A percentile compares a stretch with the other conserved stretches of the same genome.
These are phyloP conservation scores for Capitella teleta DNA, from an alignment of 1,140 invertebrate species.

Conservation along the genomic window DNA sequence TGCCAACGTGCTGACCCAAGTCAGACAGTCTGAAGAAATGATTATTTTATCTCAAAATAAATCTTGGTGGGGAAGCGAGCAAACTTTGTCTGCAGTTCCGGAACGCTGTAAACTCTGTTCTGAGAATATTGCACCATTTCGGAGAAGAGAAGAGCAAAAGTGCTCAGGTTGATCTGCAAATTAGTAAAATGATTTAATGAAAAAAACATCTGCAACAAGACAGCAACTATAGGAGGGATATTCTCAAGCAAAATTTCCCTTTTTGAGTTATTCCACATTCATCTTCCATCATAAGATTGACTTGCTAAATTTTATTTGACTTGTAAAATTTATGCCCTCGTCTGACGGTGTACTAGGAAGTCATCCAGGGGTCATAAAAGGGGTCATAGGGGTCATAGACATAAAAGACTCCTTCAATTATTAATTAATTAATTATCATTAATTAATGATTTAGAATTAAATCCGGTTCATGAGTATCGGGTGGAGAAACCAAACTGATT, in stretches of 20 bases:
- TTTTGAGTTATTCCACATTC: neutral
- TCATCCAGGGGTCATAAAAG: too few species aligned
- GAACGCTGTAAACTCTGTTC: constrained; percentile 84
- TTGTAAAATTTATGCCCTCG: neutral
- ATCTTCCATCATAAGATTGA: neutral
- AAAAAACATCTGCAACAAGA: neutral
- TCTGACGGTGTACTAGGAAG: too few species aligned
- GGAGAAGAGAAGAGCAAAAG: constrained; percentile 90
- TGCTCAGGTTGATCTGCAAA: constrained; percentile 60
- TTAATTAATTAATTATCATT: too few species aligned
- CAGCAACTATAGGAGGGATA: neutral
- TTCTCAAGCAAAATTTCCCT: neutral
- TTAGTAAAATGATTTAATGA: neutral
- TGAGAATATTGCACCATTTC: constrained; percentile 98
- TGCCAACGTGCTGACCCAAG: constrained; percentile 87
- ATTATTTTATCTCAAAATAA: neutral
- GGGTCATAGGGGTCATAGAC: too few species aligned
- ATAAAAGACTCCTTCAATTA: too few species aligned
- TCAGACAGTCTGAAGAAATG: constrained; percentile 63
- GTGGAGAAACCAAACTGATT: too few species aligned
- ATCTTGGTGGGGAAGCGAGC: neutral
- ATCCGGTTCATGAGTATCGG: too few species aligned
- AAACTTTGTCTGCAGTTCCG: constrained; percentile 85
- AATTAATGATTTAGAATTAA: too few species aligned
- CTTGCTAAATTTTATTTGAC: constrained; percentile 1